These are phyloP conservation scores for Bolborhynchus lineola DNA, from an alignment of 2,113 vertebrate genomes.

Conservation along the genomic window DNA sequence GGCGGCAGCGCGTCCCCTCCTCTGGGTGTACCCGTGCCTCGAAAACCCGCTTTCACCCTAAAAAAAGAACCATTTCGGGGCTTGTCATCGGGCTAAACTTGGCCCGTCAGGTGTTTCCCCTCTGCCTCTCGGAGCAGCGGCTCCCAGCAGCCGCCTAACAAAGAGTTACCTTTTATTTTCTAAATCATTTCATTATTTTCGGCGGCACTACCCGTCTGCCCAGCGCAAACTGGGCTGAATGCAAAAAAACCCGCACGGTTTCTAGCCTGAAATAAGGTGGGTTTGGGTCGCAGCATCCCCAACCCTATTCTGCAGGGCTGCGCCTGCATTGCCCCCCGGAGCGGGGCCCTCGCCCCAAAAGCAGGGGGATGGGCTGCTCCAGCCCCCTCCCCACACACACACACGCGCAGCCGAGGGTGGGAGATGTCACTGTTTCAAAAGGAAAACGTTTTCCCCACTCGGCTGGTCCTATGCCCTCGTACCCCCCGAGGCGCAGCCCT, in stretches of 20 bases:
- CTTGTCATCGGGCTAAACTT: constrained; percentile 73
- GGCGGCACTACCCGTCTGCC: neutral
- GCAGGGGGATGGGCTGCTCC: neutral
- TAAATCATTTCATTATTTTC: neutral
- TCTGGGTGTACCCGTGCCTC: constrained; percentile 29
- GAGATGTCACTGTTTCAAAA: neutral
- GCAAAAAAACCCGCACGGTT: neutral
- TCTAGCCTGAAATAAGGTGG: neutral
- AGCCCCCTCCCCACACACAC: neutral
- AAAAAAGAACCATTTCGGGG: neutral
- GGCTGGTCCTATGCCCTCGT: neutral
- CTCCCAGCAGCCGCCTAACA: constrained; percentile 39
- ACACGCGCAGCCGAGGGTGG: neutral
- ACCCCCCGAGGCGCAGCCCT: neutral
- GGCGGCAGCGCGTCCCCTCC: constrained; percentile 23
- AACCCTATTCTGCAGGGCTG: neutral
- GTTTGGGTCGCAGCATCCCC: neutral
- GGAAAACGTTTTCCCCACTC: neutral
- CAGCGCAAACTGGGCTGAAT: neutral
- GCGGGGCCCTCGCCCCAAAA: neutral
- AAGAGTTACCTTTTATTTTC: constrained; percentile 17
- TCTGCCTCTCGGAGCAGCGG: neutral
- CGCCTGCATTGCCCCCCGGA: neutral
- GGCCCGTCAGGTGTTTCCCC: constrained; percentile 39
- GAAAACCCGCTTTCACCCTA: constrained; percentile 29